Conservation (phyloP, 2,888 invertebrate genomes). For the Andrena dorsata region DNA sequence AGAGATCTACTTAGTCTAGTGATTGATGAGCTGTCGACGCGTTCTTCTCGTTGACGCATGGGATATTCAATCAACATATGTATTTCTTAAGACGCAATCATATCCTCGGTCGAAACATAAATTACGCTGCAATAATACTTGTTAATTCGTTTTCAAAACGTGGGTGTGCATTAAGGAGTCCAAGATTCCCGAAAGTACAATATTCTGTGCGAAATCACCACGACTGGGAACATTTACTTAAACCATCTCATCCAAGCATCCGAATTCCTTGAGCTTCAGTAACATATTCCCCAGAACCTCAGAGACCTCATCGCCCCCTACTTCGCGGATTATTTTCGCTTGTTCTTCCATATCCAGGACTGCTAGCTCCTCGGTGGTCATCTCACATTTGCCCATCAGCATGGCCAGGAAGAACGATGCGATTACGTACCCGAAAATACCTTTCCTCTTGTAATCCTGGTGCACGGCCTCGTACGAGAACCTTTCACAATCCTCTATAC, state of each 20-base stretch:
- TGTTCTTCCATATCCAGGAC: background rate
- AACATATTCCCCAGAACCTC: conserved; percentile 77
- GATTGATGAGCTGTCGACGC: no score
- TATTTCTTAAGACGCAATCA: no score
- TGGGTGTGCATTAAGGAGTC: no score
- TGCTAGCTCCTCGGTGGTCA: rapidly evolving
- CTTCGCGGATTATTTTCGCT: rapidly evolving
- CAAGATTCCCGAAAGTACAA: background rate
- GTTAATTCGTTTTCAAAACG: no score
- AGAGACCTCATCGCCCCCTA: conserved; percentile 74
- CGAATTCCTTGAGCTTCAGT: conserved; percentile 73
- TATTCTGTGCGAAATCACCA: background rate
- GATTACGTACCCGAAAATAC: conserved; percentile 74
- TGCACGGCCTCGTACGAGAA: conserved; percentile 75
- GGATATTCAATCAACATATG: no score
- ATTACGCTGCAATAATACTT: no score
- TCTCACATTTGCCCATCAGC: conserved; percentile 16
- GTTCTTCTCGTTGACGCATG: no score
- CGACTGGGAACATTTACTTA: background rate
- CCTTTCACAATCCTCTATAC: conserved; percentile 63
- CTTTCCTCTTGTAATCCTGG: conserved; percentile 73
- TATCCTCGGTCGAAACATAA: no score
- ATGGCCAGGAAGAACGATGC: conserved; percentile 69
- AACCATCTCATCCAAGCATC: conserved; percentile 68
- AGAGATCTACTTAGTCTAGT: no score